Percentiles rank a stretch among this genome's conserved stretches.
Conservation (phyloP, 2,888 invertebrate genomes). For the Pyrochroa serraticornis region DNA sequence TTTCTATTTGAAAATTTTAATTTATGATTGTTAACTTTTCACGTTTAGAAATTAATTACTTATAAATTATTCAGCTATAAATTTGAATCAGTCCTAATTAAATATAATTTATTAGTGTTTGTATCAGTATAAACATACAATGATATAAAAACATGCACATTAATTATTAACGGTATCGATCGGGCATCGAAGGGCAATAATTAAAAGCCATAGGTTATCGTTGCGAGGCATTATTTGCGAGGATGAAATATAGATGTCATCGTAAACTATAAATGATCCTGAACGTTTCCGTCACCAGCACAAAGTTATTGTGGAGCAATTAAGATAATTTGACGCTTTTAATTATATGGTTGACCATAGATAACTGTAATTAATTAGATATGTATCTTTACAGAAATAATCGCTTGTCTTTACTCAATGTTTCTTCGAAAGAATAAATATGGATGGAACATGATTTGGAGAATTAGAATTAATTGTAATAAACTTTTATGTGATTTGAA, state of each 20-base stretch:
- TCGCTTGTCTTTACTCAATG: background rate
- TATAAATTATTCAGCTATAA: constrained; percentile 32
- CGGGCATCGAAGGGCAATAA: constrained; percentile 21
- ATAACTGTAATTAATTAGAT: constrained; percentile 5
- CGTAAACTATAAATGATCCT: constrained; percentile 27
- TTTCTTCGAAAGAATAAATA: too few relatives aligned
- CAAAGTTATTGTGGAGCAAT: constrained; percentile 15
- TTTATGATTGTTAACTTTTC: constrained; percentile 36
- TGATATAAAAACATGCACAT: constrained; percentile 28
- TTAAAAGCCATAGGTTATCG: constrained; percentile 29
- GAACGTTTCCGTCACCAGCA: constrained; percentile 17
- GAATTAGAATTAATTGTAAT: too few relatives aligned
- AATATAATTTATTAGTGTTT: constrained; percentile 34
- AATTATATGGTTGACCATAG: constrained; percentile 4
- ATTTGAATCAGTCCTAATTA: constrained; percentile 32
- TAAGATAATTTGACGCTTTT: constrained; percentile 19
- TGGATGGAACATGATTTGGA: background rate
- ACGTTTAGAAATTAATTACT: constrained; percentile 29
- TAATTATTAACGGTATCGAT: constrained; percentile 29
- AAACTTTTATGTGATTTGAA: background rate
- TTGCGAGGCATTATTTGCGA: constrained; percentile 21
- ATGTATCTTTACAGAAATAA: constrained; percentile 2
- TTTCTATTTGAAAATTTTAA: constrained; percentile 7
- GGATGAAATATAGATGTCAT: constrained; percentile 24
- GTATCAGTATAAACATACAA: constrained; percentile 23